Percentiles rank a stretch among this genome's conserved stretches.
These are phyloP conservation scores for Chironomus striatipennis DNA, from an alignment of 1,140 invertebrate genomes.

Conservation along the genomic window DNA sequence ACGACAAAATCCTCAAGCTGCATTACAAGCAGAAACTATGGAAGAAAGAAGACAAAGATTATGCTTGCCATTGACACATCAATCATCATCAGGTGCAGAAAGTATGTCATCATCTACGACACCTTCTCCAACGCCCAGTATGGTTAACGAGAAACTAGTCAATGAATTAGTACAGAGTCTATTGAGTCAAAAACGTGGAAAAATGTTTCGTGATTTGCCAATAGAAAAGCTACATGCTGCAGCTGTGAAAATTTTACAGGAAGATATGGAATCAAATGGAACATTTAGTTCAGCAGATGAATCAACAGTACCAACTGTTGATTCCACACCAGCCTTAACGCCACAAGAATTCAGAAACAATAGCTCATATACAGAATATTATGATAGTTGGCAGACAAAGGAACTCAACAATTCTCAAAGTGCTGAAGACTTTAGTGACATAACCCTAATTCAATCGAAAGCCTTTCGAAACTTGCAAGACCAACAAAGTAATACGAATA, in stretches of 20 bases:
- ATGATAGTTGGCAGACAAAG: slow-evolving; percentile 45
- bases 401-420: slow-evolving; percentile 29
- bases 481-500: slow-evolving; percentile 34
- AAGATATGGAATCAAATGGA: slow-evolving; percentile 42
- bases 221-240: slow-evolving; percentile 48
- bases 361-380: slow-evolving; percentile 48
- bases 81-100: slow-evolving; percentile 38
- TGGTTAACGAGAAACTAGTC: slow-evolving; percentile 46
- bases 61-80: slow-evolving; percentile 39
- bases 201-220: slow-evolving; percentile 44
- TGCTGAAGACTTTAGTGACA: slow-evolving; percentile 33
- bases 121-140: slow-evolving; percentile 40
- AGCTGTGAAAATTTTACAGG: slow-evolving; percentile 45
- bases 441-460: slow-evolving; percentile 46
- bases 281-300: slow-evolving; percentile 32
- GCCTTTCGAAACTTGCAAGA: slow-evolving; percentile 43
- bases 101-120: slow-evolving; percentile 45
- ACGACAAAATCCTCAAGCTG: slow-evolving; percentile 32
- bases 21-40: slow-evolving; percentile 36
- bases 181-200: slow-evolving; percentile 44
- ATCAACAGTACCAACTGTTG: slow-evolving; percentile 31
- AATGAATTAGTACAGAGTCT: slow-evolving; percentile 49
- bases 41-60: slow-evolving; percentile 35
- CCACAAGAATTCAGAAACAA: slow-evolving; percentile 40
- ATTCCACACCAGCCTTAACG: slow-evolving; percentile 39